Evolutionary conservation across 1,140 invertebrate genomes (phyloP).

Genomic region (Saccostrea echinata): DNA sequence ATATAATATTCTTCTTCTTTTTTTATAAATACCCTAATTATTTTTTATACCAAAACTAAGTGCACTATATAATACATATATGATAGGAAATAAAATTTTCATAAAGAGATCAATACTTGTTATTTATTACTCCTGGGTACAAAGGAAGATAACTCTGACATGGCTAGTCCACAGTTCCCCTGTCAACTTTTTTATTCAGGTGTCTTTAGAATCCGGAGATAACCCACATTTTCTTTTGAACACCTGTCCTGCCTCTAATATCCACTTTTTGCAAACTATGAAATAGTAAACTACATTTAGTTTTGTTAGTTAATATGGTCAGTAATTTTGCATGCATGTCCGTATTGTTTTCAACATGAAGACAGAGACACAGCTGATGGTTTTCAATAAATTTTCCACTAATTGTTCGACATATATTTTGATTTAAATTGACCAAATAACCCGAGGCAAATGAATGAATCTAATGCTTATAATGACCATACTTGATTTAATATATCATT

Average conservation of each 20-base stretch:
- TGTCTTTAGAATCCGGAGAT: background rate
- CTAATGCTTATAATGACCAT: too few species aligned
- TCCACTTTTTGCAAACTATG: conserved; percentile 13
- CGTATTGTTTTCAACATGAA: too few species aligned
- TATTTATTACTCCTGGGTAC: background rate
- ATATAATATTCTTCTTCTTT: background rate
- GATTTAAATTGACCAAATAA: too few species aligned
- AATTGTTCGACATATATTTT: too few species aligned
- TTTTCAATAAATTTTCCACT: too few species aligned
- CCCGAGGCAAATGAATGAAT: too few species aligned
- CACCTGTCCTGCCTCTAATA: background rate
- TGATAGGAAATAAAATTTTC: background rate
- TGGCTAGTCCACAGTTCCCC: background rate
- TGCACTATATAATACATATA: background rate
- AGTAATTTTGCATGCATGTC: too few species aligned
- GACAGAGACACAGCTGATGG: too few species aligned
- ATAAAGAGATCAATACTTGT: background rate
- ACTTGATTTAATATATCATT: too few species aligned
- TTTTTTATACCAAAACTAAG: background rate
- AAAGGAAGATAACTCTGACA: background rate
- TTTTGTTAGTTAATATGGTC: too few species aligned
- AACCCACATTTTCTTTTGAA: conserved; percentile 15
- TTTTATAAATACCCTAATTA: background rate
- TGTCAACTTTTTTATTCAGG: background rate
- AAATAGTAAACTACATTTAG: background rate